These are phyloP conservation scores for Sisyra nigra DNA, from an alignment of 2,888 invertebrate species.

Conservation along the genomic window DNA sequence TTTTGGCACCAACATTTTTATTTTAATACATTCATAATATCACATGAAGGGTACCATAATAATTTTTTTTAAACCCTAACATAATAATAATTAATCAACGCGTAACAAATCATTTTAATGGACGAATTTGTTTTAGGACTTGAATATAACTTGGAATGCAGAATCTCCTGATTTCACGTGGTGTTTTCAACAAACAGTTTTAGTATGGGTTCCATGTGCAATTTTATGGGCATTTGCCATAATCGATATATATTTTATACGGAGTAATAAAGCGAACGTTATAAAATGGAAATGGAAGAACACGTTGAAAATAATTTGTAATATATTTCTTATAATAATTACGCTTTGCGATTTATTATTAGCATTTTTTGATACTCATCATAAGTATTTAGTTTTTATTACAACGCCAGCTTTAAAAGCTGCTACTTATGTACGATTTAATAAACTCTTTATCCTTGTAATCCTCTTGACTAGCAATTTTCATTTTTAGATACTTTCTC, in stretches of 20 bases:
- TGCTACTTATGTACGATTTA: background rate
- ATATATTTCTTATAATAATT: conserved; percentile 44
- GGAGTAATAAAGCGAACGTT: conserved; percentile 57
- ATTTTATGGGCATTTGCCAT: conserved; percentile 65
- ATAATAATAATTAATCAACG: too few relatives aligned
- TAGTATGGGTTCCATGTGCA: conserved; percentile 78
- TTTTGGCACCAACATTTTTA: too few relatives aligned
- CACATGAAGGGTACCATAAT: too few relatives aligned
- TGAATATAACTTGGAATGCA: conserved; percentile 62
- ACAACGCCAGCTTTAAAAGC: too few relatives aligned
- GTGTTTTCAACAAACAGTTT: conserved; percentile 83
- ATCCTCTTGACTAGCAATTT: conserved; percentile 4
- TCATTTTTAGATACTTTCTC: conserved; percentile 46
- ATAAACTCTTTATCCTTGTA: background rate
- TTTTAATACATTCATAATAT: too few relatives aligned
- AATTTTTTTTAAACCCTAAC: too few relatives aligned
- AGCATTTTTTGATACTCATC: conserved; percentile 25
- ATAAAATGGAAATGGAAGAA: conserved; percentile 65
- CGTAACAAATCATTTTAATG: too few relatives aligned
- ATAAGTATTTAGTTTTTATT: background rate
- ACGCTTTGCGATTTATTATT: conserved; percentile 51
- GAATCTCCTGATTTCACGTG: conserved; percentile 64
- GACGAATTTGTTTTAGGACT: conserved; percentile 49
- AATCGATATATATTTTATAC: conserved; percentile 58
- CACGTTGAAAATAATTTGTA: conserved; percentile 50